Conservation (phyloP, 1,140 invertebrate species). For the Telenomus remus region DNA sequence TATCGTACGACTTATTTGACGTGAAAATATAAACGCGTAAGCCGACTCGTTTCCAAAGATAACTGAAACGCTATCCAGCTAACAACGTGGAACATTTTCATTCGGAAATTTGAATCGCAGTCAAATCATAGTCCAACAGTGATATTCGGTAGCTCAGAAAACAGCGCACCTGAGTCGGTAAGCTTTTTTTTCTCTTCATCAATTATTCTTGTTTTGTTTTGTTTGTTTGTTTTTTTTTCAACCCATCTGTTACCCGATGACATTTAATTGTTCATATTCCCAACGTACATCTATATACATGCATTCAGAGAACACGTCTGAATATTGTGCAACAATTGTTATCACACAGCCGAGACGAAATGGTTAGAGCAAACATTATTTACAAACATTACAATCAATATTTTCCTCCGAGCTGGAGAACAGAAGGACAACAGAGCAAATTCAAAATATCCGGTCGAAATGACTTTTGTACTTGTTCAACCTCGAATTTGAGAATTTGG, state of each 20-base stretch:
- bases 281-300: slow-evolving; percentile 16
- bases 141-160: slow-evolving; percentile 19
- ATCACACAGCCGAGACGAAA: no score
- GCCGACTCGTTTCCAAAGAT: slow-evolving; percentile 10
- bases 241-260: slow-evolving; percentile 10
- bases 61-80: slow-evolving; percentile 1
- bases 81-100: slow-evolving; percentile 2
- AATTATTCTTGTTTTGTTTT: no score
- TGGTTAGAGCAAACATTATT: slow-evolving; percentile 6
- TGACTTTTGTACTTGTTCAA: no score
- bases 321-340: slow-evolving; percentile 1
- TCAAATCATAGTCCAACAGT: slow-evolving; percentile 16
- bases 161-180: slow-evolving; percentile 8
- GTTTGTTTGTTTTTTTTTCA: slow-evolving; percentile 19
- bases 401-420: background rate
- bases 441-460: no score
- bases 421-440: no score
- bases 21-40: slow-evolving; percentile 21
- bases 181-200: no score
- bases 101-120: slow-evolving; percentile 12
- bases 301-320: slow-evolving; percentile 15
- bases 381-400: slow-evolving; percentile 11
- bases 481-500: background rate
- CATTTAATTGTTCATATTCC: slow-evolving; percentile 27
- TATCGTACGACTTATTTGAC: slow-evolving; percentile 33